These are phyloP conservation scores for Drosophila atroscutellata DNA, from an alignment of 2,888 invertebrate genomes.

Conservation along the genomic window DNA sequence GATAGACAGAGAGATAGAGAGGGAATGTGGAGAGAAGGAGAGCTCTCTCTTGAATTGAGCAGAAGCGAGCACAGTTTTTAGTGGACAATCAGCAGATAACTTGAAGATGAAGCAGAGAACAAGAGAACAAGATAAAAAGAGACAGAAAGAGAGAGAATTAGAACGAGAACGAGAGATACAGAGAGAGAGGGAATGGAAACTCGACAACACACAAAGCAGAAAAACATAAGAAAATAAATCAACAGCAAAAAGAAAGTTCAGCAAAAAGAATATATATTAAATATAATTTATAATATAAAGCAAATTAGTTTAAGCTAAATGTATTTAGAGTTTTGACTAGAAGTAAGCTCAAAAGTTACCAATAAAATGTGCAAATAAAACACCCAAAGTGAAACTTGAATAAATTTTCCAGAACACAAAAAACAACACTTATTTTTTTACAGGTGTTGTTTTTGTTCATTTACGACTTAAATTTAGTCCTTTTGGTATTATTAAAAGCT, in stretches of 20 bases:
- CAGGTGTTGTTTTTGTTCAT: conserved; percentile 33
- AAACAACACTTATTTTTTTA: conserved; percentile 38
- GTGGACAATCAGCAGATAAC: conserved; percentile 77
- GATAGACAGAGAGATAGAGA: conserved; percentile 9
- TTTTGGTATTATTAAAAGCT: neutral
- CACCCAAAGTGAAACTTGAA: conserved; percentile 33
- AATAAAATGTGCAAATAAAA: conserved; percentile 42
- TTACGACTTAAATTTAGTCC: neutral
- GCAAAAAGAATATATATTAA: conserved; percentile 10
- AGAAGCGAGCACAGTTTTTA: conserved; percentile 74
- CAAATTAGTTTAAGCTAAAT: conserved; percentile 71
- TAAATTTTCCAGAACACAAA: conserved; percentile 8
- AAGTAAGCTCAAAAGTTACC: conserved; percentile 49
- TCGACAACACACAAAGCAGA: conserved; percentile 38
- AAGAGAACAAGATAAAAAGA: conserved; percentile 13
- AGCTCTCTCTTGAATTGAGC: conserved; percentile 36
- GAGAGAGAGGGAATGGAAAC: conserved; percentile 7
- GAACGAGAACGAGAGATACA: conserved; percentile 20
- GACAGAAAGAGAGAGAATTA: conserved; percentile 1
- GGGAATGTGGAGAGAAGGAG: conserved; percentile 9
- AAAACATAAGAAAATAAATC: conserved; percentile 16
- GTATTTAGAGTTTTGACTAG: conserved; percentile 79
- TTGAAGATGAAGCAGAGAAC: conserved; percentile 1
- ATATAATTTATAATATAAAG: conserved; percentile 11
- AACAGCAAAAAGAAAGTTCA: conserved; percentile 19